Percentiles rank a stretch among this genome's conserved stretches.
Conservation (phyloP, 1,140 invertebrate genomes). For the Pogonognathellus flavescens region DNA sequence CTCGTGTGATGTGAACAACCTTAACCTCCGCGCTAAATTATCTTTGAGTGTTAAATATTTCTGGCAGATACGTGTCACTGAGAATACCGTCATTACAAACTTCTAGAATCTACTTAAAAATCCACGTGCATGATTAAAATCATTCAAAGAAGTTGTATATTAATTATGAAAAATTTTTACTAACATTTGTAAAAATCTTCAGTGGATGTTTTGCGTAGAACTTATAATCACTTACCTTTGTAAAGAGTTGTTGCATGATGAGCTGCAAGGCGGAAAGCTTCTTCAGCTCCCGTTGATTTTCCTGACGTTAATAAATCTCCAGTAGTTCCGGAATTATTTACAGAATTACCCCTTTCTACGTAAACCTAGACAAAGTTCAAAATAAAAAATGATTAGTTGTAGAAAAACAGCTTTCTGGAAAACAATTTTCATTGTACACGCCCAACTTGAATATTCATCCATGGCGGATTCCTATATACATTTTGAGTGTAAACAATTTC, state of each 20-base stretch:
- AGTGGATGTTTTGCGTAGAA: no score
- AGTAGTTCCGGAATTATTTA: conserved; percentile 31
- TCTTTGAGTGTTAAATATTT: no score
- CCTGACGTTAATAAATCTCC: conserved; percentile 26
- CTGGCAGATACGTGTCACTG: no score
- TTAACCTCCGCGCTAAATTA: no score
- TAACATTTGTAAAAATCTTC: no score
- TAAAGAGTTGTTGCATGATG: conserved; percentile 48
- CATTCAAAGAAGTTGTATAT: no score
- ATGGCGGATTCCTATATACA: not conserved
- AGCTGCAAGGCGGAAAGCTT: conserved; percentile 45
- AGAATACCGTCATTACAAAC: no score
- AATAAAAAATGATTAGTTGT: not conserved
- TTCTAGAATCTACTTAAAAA: no score
- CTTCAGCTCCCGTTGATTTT: conserved; percentile 43
- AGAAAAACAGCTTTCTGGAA: no score
- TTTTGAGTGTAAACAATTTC: not conserved
- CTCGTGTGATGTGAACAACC: no score
- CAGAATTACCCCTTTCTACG: conserved; percentile 26
- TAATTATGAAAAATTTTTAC: no score
- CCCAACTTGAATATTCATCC: conserved; percentile 1
- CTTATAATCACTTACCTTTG: conserved; percentile 20
- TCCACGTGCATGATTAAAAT: no score
- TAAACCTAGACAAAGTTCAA: not conserved
- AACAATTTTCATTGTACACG: conserved; percentile 1